Base-by-base conservation (phyloP, 2,888 invertebrate species). In the Patella depressa region DNA sequence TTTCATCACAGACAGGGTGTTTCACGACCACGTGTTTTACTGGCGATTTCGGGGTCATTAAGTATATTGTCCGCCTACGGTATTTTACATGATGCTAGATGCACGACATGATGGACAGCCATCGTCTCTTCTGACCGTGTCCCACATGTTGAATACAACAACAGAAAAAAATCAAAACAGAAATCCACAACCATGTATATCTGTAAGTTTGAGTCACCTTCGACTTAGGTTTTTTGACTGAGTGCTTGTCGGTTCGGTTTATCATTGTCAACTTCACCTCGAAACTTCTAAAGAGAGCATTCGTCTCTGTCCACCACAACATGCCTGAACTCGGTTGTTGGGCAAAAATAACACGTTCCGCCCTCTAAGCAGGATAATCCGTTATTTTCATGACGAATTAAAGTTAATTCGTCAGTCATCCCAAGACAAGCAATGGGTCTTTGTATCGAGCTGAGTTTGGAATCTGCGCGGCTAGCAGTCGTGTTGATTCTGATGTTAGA, bases 321-420 rank as follows among this genome's bases (percentile, higher is more conserved):
- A 65, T 24, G 65, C 19, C 19, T 24, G 65, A 65, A 65, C 19
- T 19, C 24, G 65, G 65, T 65, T 65, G 65, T 65, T 24, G 19
- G 24, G 24, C 19, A 65, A 65, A 65, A 65, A 65, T 65, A 65
- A 65, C 65, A 65, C 65, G 65, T 65, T 65, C 24, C 65, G 19
- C 65, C 24, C 65, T 24, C 24, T 24, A 11, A 65, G 65, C 19
- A 12, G 24, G 19, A 12, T 65, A 65, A 65, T 65, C 65, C 65
- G 24, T 65, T 65, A 65, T 65, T 65, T 65, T 65, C 65, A 65
- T 65, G 65, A 65, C 65, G 65, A 65, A 65, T 65, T 65, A 65
- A 24, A 65, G 65, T 65, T 65, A 65, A 65, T 19, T 24, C 65
- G 19, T 19, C 65, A 19, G 24, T 65, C 65, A 65, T 19, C 65